These are phyloP conservation scores for Heliconius hermathena DNA, from an alignment of 1,140 invertebrate genomes.

Conservation along the genomic window DNA sequence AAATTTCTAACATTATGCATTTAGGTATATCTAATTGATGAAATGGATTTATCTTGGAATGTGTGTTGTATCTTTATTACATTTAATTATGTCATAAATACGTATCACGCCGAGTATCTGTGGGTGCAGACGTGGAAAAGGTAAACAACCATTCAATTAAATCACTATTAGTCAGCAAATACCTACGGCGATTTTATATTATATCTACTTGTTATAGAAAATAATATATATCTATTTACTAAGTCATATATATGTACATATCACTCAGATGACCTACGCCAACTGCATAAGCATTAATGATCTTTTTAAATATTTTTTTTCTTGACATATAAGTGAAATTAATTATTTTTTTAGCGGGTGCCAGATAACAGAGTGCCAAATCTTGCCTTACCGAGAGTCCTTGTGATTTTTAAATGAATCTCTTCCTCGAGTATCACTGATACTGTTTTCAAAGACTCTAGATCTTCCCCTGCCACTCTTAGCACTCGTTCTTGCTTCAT, in stretches of 20 bases:
- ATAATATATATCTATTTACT: neutral
- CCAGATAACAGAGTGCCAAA: too few relatives aligned
- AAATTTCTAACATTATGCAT: too few relatives aligned
- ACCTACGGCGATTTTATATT: neutral
- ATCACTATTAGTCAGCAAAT: conserved; percentile 3
- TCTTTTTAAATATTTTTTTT: too few relatives aligned
- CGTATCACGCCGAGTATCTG: conserved; percentile 36
- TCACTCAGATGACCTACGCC: neutral
- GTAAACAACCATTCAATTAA: conserved; percentile 42
- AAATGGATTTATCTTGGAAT: conserved; percentile 31
- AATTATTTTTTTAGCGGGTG: too few relatives aligned
- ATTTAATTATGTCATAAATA: conserved; percentile 43
- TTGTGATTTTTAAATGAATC: too few relatives aligned
- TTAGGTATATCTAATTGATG: neutral
- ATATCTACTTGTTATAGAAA: neutral
- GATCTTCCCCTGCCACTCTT: too few relatives aligned
- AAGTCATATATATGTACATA: conserved; percentile 24
- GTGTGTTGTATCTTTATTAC: conserved; percentile 40
- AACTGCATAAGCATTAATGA: neutral
- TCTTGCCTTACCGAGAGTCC: too few relatives aligned
- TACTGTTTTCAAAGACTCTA: too few relatives aligned
- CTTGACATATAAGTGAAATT: too few relatives aligned
- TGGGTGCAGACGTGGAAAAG: conserved; percentile 37
- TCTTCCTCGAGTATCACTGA: too few relatives aligned
- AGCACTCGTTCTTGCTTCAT: too few relatives aligned